These are phyloP conservation scores for Dendrophyllia cribrosa DNA, from an alignment of 64 coral and sea anemone genomes.

Conservation along the genomic window DNA sequence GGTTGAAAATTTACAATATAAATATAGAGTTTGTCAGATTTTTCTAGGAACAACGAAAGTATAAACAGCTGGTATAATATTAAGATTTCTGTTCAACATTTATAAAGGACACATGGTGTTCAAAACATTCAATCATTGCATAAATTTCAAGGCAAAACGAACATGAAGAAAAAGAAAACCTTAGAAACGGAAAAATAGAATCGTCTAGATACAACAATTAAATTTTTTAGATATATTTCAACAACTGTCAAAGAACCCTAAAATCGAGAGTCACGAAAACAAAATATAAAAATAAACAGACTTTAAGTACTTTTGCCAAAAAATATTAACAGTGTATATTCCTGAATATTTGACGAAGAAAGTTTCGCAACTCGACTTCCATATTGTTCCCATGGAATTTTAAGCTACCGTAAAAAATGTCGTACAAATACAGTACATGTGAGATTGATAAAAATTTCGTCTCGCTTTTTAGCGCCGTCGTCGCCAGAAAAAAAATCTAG, in stretches of 20 bases:
- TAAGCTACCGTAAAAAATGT: background rate
- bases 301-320: no score
- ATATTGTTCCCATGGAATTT: constrained; percentile 53
- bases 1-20: no score
- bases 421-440: background rate
- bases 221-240: background rate
- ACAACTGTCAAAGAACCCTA: background rate
- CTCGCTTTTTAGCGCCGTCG: background rate
- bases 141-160: background rate
- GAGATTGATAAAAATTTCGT: background rate
- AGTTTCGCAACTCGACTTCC: background rate
- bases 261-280: background rate
- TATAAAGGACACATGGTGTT: background rate
- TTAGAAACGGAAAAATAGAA: background rate
- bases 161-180: background rate
- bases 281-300: background rate
- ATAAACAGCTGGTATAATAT: constrained; percentile 32
- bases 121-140: background rate
- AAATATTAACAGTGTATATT: background rate
- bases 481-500: background rate
- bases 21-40: background rate
- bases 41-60: background rate
- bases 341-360: background rate
- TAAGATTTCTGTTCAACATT: background rate
- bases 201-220: background rate